Conservation (phyloP, 2,113 vertebrate genomes). For the Opisthocomus hoazin region DNA sequence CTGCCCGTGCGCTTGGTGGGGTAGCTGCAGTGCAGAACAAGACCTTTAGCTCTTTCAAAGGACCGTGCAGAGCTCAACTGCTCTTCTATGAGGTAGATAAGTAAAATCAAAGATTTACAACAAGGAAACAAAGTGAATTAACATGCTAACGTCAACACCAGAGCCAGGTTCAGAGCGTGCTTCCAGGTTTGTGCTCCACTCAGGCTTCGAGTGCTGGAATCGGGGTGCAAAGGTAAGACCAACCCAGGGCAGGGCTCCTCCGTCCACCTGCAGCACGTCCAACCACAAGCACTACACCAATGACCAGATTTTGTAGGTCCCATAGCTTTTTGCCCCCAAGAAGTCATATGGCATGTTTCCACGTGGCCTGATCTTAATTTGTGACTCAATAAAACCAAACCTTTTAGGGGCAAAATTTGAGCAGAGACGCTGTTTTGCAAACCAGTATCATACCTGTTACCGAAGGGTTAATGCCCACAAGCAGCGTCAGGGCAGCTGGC, state of each 20-base stretch:
- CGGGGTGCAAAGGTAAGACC: not conserved
- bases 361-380: not conserved
- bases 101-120: not conserved
- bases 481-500: conserved; percentile 79
- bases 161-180: not conserved
- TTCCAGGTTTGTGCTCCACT: not conserved
- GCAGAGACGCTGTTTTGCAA: not conserved
- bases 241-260: not conserved
- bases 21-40: not conserved
- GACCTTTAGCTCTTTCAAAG: not conserved
- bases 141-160: not conserved
- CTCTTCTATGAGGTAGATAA: not conserved
- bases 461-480: conserved; percentile 74
- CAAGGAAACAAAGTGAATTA: not conserved
- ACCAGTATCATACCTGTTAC: conserved; percentile 79
- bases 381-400: not conserved
- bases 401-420: not conserved
- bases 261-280: not conserved
- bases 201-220: rapidly evolving
- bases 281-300: not conserved
- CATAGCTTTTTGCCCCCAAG: not conserved
- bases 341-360: not conserved
- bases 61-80: not conserved
- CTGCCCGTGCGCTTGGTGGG: rapidly evolving
- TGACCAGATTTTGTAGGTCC: not conserved